Percentiles rank a stretch among this genome's conserved stretches.
phyloP scores from a whole-genome alignment of 2,113 vertebrate genomes.

The Lagopus leucura region DNA sequence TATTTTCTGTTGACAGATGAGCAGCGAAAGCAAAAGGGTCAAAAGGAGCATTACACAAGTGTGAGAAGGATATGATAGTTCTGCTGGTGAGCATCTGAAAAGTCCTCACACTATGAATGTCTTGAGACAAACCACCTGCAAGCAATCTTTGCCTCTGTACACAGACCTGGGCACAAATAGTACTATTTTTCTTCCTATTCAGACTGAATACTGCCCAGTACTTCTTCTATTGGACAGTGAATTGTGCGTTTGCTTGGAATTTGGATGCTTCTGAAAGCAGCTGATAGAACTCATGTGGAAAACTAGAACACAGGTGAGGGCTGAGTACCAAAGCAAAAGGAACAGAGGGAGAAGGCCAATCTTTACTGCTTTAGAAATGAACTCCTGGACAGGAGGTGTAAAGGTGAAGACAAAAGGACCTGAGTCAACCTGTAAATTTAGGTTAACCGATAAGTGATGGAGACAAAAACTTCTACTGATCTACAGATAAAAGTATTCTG shows the following conservation, averaged over 20 bases:
- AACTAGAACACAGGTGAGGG: background rate
- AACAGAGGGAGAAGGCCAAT: background rate
- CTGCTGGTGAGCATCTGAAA: rapidly evolving
- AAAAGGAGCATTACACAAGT: background rate
- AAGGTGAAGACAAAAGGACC: background rate
- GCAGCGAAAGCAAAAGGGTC: background rate
- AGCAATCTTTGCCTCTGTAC: background rate
- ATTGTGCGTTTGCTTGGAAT: background rate
- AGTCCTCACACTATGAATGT: background rate
- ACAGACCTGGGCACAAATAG: background rate
- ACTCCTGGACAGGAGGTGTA: background rate
- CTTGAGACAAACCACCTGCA: background rate
- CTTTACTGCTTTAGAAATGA: background rate
- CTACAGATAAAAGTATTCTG: background rate
- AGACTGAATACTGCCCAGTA: rapidly evolving
- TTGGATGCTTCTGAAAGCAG: background rate
- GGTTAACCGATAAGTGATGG: background rate
- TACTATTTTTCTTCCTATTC: background rate
- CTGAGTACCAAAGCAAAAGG: background rate
- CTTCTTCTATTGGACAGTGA: background rate
- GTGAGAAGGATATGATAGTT: background rate
- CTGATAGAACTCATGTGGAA: background rate
- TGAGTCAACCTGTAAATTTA: background rate
- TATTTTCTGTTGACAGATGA: background rate
- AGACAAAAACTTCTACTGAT: background rate